Percentiles rank a stretch among this genome's conserved stretches.
phyloP scores from a whole-genome alignment of 2,113 vertebrate genomes.

The Phyllostomus discolor region DNA sequence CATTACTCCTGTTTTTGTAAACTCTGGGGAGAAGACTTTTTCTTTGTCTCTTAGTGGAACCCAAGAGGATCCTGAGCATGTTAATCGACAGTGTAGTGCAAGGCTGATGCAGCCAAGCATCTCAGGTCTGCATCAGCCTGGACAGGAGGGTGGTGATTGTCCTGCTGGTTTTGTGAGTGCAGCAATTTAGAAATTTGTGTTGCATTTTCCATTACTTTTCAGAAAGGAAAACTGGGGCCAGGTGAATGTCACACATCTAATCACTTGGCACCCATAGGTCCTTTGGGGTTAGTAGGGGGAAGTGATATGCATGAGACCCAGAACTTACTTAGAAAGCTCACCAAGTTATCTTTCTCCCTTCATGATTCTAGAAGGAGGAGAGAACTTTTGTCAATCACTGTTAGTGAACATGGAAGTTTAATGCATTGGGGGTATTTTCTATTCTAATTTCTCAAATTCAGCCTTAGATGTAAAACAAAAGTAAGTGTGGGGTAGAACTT shows the following conservation, averaged over 20 bases:
- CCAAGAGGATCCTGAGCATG: background rate
- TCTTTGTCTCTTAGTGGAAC: background rate
- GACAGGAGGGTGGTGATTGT: background rate
- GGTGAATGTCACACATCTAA: background rate
- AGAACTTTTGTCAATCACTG: background rate
- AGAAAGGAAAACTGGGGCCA: background rate
- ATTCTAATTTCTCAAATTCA: slow-evolving; percentile 7
- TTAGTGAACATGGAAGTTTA: background rate
- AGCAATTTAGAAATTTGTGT: background rate
- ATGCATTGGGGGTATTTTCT: background rate
- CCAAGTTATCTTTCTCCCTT: background rate
- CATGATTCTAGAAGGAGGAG: background rate
- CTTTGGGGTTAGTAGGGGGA: background rate
- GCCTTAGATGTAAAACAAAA: background rate
- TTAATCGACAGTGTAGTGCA: rapidly evolving
- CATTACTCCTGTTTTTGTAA: background rate
- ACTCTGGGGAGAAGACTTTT: background rate
- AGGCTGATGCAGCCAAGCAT: background rate
- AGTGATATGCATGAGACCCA: background rate
- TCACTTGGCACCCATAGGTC: background rate
- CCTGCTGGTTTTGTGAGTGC: background rate
- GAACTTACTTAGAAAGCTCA: background rate
- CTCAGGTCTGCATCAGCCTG: background rate
- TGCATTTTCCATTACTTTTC: slow-evolving; percentile 2
- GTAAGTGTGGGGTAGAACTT: background rate